Evolutionary conservation across 2,888 invertebrate species (phyloP), one percentile per base, ranked within the genome.

Genomic region (Spisula subtruncata): DNA sequence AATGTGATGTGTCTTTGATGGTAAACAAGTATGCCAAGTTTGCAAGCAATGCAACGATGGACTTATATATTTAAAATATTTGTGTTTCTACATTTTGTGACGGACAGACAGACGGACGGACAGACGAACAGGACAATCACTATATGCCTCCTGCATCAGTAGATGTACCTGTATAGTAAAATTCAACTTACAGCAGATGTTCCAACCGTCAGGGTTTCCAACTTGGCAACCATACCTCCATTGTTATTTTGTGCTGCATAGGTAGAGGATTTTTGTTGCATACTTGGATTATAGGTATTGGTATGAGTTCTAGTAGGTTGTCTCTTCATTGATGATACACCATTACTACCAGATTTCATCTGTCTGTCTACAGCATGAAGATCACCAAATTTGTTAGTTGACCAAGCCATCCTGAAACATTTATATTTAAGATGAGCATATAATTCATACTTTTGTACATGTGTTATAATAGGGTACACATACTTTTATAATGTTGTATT

Each of bases 151-250:
- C n/a, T n/a, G n/a, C n/a, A n/a, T n/a, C n/a, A 41, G 2, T 41
- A 41, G 8, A 41, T 5, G 2, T 2, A 41, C 41, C 2, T 18
- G 60, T 60, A 60, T 60, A 25, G 12, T 66, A 8, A 25, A 6
- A 35, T 35, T n/a, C 41, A 20, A 82, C 83, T 86, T 84, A 90
- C 90, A 83, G 90, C 90, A 35, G 85, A 60, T 25, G 88, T 75
- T 81, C 89, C 91, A 29, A 51, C 51, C 14, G 18, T 54, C 56
- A 85, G 56, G 29, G 46, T 75, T 18, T 85, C 85, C 10, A 85
- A 51, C 41, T 56, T 75, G 32, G 75, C 75, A 32, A 75, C 75
- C 32, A 32, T 35, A 35, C 75, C 75, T 5, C 81, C 51, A n/a
- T 81, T 46, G 25, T 5, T 81, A 16, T 12, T 18, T n/a, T 81